These are phyloP conservation scores for Mallotus villosus DNA, from an alignment of 2,797 vertebrate genomes.

Conservation along the genomic window DNA sequence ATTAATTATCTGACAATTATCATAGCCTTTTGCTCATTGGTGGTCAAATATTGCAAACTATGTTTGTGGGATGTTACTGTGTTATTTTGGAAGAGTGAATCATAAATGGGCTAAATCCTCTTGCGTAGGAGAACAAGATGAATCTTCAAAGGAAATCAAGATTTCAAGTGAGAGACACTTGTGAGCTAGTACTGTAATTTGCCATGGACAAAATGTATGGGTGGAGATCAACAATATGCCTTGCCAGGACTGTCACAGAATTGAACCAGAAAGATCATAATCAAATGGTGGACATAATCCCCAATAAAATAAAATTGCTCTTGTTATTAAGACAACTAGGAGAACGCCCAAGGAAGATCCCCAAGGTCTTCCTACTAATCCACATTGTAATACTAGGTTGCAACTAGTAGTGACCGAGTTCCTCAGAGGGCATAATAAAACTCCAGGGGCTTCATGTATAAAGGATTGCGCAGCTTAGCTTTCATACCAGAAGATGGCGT, in stretches of 20 bases:
- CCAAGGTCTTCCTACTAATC: too few relatives aligned
- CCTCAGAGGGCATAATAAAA: neutral
- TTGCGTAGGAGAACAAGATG: neutral
- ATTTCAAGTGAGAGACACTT: neutral
- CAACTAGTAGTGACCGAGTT: neutral
- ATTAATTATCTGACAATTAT: constrained; percentile 1
- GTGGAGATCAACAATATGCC: neutral
- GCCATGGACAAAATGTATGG: neutral
- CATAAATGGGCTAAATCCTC: neutral
- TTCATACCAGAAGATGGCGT: too few relatives aligned
- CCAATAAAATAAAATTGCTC: neutral
- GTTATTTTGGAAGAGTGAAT: neutral
- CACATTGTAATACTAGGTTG: too few relatives aligned
- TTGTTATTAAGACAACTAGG: too few relatives aligned
- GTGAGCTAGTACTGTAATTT: constrained; percentile 1
- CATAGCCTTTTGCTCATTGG: neutral
- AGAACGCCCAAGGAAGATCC: too few relatives aligned
- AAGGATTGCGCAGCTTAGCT: too few relatives aligned
- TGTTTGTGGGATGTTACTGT: neutral
- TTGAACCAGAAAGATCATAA: neutral
- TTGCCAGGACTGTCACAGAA: neutral
- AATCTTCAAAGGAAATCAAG: neutral
- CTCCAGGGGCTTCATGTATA: neutral
- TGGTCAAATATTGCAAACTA: neutral
- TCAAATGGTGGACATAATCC: neutral